Evolutionary conservation across 2,888 invertebrate species (phyloP), one percentile per base, ranked within the genome.

Genomic region (Aphodius sticticus): DNA sequence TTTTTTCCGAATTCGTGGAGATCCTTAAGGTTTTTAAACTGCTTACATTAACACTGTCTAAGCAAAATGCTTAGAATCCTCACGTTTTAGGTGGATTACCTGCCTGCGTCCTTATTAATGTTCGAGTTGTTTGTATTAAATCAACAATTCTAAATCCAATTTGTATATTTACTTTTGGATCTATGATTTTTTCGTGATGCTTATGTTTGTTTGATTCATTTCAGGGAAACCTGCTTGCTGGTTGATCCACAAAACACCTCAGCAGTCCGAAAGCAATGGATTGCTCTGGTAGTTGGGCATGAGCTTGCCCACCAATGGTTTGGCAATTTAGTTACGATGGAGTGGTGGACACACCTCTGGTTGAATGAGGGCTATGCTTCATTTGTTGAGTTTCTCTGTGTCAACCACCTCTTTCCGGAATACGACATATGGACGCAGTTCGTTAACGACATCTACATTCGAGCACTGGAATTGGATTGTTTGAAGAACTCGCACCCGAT

Each of bases 221-320:
- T 69, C 15, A 93, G 98, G 81, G 98, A 99, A 88, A 95, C 96
- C 6, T 96, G 96, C 84, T 91, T 99, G 0, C 90, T 98, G 35
- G 95, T 97, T 7, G 98, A 99, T 90, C 95, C 96, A 4, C 92
- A 95, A 85, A 96, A 97, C 87, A 96, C 98, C 0, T 97, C 97
- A 1, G 93, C 96, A 7, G 93, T 93, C 79, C 92, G 94, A 70
- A 94, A 95, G 84, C 96, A 97, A 87, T 94, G 94, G 90, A 95
- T 97, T 85, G 97, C 98, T 0, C 89, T 97, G 26, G 96, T 97
- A 0, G 95, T 96, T 16, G 95, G 95, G 0, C 98, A 99, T 89
- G 98, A 99, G 89, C 90, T 99, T 77, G 97, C 98, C 1, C 98
- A 99, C 89, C 97, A 98, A 88, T 99, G 99, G 99, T 99, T 99